Evolutionary conservation across 2,797 vertebrate species (phyloP).

Genomic region (Tinamus major): DNA sequence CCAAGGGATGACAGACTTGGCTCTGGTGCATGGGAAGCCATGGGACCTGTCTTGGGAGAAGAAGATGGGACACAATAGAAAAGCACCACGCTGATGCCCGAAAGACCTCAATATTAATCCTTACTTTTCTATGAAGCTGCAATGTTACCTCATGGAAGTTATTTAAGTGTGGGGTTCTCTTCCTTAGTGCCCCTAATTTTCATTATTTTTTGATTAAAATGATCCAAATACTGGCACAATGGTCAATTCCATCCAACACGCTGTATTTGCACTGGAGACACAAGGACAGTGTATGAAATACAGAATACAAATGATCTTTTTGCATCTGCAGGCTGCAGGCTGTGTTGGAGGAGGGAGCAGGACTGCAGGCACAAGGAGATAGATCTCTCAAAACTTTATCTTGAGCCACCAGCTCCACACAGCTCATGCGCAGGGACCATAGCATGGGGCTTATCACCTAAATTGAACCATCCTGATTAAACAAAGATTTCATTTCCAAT

Average conservation of each 20-base stretch:
- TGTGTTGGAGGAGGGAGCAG: background rate
- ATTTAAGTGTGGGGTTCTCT: too few species aligned
- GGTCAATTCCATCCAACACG: rapidly evolving
- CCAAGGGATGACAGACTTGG: background rate
- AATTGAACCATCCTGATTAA: background rate
- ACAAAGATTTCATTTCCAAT: background rate
- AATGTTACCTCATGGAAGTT: background rate
- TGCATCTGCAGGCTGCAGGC: background rate
- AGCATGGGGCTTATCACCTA: background rate
- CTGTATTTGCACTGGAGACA: background rate
- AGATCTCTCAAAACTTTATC: background rate
- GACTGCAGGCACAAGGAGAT: background rate
- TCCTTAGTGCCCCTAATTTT: background rate
- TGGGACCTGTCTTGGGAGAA: background rate
- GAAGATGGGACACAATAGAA: background rate
- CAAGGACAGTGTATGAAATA: background rate
- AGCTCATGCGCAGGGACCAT: rapidly evolving
- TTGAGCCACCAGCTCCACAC: background rate
- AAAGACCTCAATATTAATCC: background rate
- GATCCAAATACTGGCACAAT: background rate
- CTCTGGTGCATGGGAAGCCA: background rate
- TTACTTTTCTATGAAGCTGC: background rate
- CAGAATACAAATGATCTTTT: background rate
- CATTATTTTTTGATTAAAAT: background rate
- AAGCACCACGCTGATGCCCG: background rate